These are phyloP conservation scores for Neoitamus cyanurus DNA, from an alignment of 2,888 invertebrate species.

Conservation along the genomic window DNA sequence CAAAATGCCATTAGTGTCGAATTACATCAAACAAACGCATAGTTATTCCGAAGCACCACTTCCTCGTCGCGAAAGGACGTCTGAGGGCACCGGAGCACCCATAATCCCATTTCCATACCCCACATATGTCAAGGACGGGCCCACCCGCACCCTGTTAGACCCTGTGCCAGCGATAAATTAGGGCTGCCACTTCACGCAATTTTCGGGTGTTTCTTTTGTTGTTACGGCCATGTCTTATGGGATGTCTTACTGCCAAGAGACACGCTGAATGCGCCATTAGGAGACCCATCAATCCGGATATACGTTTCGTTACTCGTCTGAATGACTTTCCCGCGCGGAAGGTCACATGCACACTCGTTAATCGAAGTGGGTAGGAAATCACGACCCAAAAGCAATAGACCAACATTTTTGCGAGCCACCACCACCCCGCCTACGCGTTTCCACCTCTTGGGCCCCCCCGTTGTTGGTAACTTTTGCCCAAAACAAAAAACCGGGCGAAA, in stretches of 20 bases:
- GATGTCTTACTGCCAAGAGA: constrained; percentile 6
- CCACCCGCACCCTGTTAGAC: neutral
- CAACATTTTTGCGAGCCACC: neutral
- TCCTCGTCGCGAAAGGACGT: neutral
- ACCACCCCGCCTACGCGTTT: neutral
- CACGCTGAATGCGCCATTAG: neutral
- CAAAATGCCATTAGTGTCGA: constrained; percentile 38
- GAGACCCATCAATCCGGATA: constrained; percentile 20
- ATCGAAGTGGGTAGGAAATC: neutral
- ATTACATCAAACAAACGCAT: constrained; percentile 33
- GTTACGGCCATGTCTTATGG: constrained; percentile 13
- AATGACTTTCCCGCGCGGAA: constrained; percentile 9
- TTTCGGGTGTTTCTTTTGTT: constrained; percentile 34
- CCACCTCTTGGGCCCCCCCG: neutral
- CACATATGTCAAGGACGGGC: neutral
- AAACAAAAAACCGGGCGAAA: neutral
- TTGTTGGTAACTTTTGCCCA: constrained; percentile 1
- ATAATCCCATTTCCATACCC: neutral
- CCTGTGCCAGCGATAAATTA: neutral
- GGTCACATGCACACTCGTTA: neutral
- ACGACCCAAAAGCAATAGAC: neutral
- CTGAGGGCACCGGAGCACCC: neutral
- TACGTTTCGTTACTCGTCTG: neutral
- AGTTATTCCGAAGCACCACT: constrained; percentile 8
- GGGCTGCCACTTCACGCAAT: constrained; percentile 23